A percentile compares a stretch with the other conserved stretches of the same genome.
Conservation (phyloP, 1,140 invertebrate genomes). For the Drosophila nannoptera region DNA sequence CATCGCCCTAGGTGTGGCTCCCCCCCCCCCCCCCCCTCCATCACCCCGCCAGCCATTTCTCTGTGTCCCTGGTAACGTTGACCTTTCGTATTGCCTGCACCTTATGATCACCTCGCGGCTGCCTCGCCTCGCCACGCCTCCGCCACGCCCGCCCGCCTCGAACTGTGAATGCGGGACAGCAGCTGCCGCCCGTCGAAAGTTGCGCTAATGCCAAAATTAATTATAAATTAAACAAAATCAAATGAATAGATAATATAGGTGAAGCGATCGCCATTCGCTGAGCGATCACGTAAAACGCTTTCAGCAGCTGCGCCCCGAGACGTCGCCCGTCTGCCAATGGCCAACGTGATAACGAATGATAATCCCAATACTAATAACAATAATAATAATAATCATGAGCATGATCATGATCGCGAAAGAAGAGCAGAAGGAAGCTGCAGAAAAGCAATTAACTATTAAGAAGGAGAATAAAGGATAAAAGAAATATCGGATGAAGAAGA, state of each 20-base stretch:
- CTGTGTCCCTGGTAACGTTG: conserved; percentile 3
- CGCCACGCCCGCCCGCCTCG: conserved; percentile 1
- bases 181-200: conserved; percentile 51
- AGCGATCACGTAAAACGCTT: conserved; percentile 28
- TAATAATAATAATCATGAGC: background rate
- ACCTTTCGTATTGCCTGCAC: conserved; percentile 3
- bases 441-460: too few species aligned
- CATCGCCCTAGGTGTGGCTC: too few species aligned
- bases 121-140: conserved; percentile 15
- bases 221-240: conserved; percentile 58
- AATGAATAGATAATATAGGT: conserved; percentile 29
- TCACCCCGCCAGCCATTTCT: background rate
- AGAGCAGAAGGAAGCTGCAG: background rate
- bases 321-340: background rate
- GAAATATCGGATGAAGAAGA: too few species aligned
- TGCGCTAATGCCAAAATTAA: conserved; percentile 72
- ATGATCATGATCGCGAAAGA: background rate
- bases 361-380: too few species aligned
- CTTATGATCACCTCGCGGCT: too few species aligned
- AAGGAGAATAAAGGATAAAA: too few species aligned
- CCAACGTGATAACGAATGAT: background rate
- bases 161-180: conserved; percentile 36
- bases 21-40: background rate
- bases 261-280: conserved; percentile 17
- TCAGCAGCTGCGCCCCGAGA: conserved; percentile 7